A percentile compares a stretch with the other conserved stretches of the same genome.
Evolutionary conservation across 2,113 vertebrate species (phyloP).

Genomic region (Entomyzon cyanotis): DNA sequence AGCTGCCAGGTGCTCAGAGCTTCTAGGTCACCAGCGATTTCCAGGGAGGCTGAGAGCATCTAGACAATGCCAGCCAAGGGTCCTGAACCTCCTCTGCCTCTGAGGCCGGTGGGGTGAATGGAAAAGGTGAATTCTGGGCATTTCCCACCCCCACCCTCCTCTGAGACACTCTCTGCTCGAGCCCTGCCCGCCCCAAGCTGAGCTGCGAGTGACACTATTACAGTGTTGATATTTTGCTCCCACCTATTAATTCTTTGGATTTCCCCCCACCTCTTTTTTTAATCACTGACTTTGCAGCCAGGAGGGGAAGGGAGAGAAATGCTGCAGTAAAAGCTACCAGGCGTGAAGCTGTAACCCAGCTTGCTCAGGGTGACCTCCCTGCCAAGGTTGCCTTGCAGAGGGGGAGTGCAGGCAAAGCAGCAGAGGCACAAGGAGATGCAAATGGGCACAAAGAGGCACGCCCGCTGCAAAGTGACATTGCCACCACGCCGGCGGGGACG

Average conservation of each 20-base stretch:
- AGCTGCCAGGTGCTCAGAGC: not conserved
- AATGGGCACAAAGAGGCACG: rapidly evolving
- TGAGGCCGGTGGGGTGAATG: not conserved
- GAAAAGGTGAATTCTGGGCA: not conserved
- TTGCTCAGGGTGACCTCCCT: constrained; percentile 36
- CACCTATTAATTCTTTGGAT: not conserved
- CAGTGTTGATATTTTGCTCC: not conserved
- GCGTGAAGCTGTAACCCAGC: constrained; percentile 35
- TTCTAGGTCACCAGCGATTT: not conserved
- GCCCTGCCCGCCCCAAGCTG: rapidly evolving
- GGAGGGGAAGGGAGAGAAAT: constrained; percentile 1
- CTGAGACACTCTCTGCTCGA: not conserved
- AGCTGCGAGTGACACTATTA: rapidly evolving
- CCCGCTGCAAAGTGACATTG: not conserved
- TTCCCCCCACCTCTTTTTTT: not conserved
- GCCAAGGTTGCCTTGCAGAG: not conserved
- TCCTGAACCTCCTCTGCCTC: not conserved
- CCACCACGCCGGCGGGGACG: rapidly evolving
- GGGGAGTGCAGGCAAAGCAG: not conserved
- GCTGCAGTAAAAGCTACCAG: constrained; percentile 4
- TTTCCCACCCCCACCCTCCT: not conserved
- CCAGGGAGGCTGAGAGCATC: not conserved
- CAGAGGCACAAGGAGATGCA: not conserved
- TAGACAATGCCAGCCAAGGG: not conserved
- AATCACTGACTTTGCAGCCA: constrained; percentile 24